Evolutionary conservation across 2,797 vertebrate species (phyloP), one percentile per base, ranked within the genome.

Genomic region (Streptopelia turtur): DNA sequence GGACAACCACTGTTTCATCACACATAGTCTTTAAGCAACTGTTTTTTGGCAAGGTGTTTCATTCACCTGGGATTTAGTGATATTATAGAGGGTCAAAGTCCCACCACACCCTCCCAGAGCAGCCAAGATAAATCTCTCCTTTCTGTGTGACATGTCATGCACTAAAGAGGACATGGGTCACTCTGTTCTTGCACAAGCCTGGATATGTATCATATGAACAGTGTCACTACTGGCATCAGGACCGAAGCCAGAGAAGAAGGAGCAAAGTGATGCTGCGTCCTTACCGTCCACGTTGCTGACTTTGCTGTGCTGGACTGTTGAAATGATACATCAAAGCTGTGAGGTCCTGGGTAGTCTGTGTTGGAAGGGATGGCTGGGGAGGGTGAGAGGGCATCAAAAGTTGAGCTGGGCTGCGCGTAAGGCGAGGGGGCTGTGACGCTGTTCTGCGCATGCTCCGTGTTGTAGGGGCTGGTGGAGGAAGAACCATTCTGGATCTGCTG

Each of bases 241-340:
- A 53, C 27, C 9, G 4, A 35, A 47, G 52, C 18, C 45, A 45
- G 60, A 4, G 1, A 60, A 4, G 1, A 60, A 64, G 56, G 74
- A 45, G 16, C 50, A 76, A 86, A 86, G 55, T 0, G 3, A 55
- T 33, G 31, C 22, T 25, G 31, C 1, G 0, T 33, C 85, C 99
- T 99, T 99, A 99, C 99, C 98, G 99, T 99, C 99, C 99, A 99
- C 2, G 99, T 99, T 83, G 99, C 99, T 5, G 99, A 99, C 96
- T 99, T 99, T 31, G 99, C 99, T 9, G 99, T 99, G 96, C 99
- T 99, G 50, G 99, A 99, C 97, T 99, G 99, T 89, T 99, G 99
- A 98, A 99, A 99, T 83, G 99, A 99, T 96, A 99, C 99, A 6
- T 99, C 99, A 3, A 99, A 99, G 97, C 99, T 99, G 98, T 99